Base-by-base conservation (phyloP, 2,888 invertebrate genomes). In the Stenotaenia linearis region DNA sequence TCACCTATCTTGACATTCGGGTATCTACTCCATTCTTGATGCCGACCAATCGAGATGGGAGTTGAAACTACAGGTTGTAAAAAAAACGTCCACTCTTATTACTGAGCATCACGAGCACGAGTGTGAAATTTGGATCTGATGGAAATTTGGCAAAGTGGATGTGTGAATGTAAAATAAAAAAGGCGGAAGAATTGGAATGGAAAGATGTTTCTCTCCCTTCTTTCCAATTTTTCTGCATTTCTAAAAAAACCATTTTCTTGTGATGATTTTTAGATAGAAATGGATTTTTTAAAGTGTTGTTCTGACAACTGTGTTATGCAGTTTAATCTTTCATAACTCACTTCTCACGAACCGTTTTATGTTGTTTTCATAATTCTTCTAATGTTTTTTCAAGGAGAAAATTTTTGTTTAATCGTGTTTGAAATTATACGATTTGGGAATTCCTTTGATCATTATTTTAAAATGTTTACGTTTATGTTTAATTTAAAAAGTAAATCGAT, bases 71-170 rank as follows among this genome's bases (percentile, higher is more conserved):
- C 15, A 28, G 69, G 69, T 69, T 69, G 69, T 69, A 69, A 69
- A 69, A 61, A 69, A 69, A 69, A 69, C 25, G 69, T 69, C 69
- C 69, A 69, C 69, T 69, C 69, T 69, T 69, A 69, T 69, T 69
- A 69, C n/a, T 3, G 69, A 69, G 15, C 69, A 69, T 69, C 69
- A n/a, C 69, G 56, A 23, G 56, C 21, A 56, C 18, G 69, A 69
- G 69, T 12, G 69, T 69, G 69, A 69, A 69, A 69, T 69, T 69
- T 69, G 28, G 69, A 69, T 69, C 69, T 28, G 69, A 69, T 69
- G 69, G 69, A 69, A 69, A 69, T 69, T 69, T 69, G 25, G 69
- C 69, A 69, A 69, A 69, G 69, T 69, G 69, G 25, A 69, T 69
- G 69, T 69, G 69, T 28, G 69, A 25, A 69, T 69, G 69, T 12